Evolutionary conservation across 2,113 vertebrate genomes (phyloP).

Genomic region (Amphiprion ocellaris): DNA sequence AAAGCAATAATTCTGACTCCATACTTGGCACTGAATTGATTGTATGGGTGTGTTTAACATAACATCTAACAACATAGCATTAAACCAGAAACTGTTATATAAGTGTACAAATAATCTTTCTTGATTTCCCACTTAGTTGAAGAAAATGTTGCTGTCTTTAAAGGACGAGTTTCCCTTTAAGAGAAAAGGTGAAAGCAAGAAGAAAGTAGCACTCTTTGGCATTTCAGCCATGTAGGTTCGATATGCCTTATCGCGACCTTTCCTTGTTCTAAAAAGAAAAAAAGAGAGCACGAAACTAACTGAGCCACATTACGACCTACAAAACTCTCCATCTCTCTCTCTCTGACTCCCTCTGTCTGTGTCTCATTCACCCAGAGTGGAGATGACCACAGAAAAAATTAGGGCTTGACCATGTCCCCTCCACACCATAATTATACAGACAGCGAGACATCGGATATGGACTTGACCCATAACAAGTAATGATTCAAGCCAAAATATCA

Average conservation of each 20-base stretch:
- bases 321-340: slow-evolving; percentile 4
- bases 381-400: slow-evolving; percentile 29
- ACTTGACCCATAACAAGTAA: slow-evolving; percentile 42
- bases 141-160: background rate
- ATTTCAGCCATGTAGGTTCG: slow-evolving; percentile 48
- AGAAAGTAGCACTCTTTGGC: slow-evolving; percentile 29
- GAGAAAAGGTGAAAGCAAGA: slow-evolving; percentile 23
- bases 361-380: background rate
- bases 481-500: slow-evolving; percentile 29
- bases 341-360: background rate
- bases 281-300: slow-evolving; percentile 19
- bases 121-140: background rate
- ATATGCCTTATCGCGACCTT: slow-evolving; percentile 46
- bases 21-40: background rate
- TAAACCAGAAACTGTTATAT: background rate
- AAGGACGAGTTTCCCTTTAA: slow-evolving; percentile 8
- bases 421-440: slow-evolving; percentile 36
- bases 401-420: background rate
- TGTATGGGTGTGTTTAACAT: background rate
- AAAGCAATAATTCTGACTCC: background rate
- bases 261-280: slow-evolving; percentile 25
- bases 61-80: background rate
- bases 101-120: background rate
- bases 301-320: slow-evolving; percentile 22
- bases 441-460: slow-evolving; percentile 3